Base-by-base conservation (phyloP, 2,888 invertebrate genomes). In the Sphaerophoria rueppellii region DNA sequence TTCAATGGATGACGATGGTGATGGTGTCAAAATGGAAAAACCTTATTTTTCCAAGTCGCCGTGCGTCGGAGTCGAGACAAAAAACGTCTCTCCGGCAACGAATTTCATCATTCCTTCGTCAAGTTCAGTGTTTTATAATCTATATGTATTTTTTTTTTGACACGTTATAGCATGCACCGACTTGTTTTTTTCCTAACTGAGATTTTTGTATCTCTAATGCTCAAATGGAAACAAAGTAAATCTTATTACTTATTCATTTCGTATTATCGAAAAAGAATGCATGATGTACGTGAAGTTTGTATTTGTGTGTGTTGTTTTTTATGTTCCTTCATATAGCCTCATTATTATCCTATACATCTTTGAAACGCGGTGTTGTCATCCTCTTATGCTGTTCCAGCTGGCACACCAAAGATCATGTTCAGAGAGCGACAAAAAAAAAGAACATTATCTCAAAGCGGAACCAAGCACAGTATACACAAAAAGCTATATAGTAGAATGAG, bases 211-310 rank as follows among this genome's bases (percentile, higher is more conserved):
- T 65, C 58, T 85, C 85, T 81, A 81, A 70, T 73, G 65, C 73
- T 81, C 85, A 85, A 85, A 83, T 81, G 81, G 81, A 81, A 81
- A 85, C 76, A 81, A 81, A 77, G 85, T 81, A 85, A 85, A 85
- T 85, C 76, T 85, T 80, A 85, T 85, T 85, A 85, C 73, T 85
- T 85, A 85, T 85, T 85, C 81, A 85, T 85, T 85, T 85, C 85
- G 76, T 65, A 73, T 85, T 85, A 85, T 85, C 85, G 85, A 85
- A 81, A 85, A 81, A 81, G 80, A 85, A 76, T 85, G 85, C 85
- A 85, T 77, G 80, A 76, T 67, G 70, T 58, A 72, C 72, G 73
- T 73, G 85, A 63, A 69, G 11, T 40, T 52, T 50, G 57, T 63
- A 35, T 70, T 37, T 48, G 12, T 65, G 32, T 61, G 71, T 63